phyloP scores from a whole-genome alignment of 2,113 vertebrate species.

The Toxostoma redivivum region DNA sequence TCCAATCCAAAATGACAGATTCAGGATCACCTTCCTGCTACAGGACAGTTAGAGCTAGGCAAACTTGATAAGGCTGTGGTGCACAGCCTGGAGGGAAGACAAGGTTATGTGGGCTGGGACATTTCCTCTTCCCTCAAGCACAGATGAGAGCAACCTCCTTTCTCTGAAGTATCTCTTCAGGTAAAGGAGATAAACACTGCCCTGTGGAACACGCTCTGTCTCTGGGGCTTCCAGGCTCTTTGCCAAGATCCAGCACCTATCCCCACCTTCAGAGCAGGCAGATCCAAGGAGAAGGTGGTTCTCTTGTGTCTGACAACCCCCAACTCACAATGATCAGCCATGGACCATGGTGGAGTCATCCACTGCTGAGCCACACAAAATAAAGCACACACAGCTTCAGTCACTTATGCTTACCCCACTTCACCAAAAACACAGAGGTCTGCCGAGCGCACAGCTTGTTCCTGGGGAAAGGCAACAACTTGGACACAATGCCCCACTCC shows the following conservation, averaged over 20 bases:
- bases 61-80: neutral
- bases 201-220: neutral
- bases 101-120: neutral
- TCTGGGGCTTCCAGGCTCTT: neutral
- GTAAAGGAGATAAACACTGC: neutral
- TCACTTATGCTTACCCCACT: neutral
- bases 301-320: neutral
- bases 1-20: neutral
- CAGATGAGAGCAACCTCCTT: neutral
- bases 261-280: neutral
- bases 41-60: neutral
- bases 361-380: neutral
- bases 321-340: neutral
- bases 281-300: neutral
- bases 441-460: neutral
- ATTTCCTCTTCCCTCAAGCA: neutral
- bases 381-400: neutral
- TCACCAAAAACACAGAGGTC: neutral
- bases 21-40: neutral
- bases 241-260: neutral
- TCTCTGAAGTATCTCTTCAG: neutral
- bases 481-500: rapidly evolving
- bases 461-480: neutral
- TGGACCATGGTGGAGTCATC: neutral
- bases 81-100: neutral